Base-by-base conservation (phyloP, 2,797 vertebrate species). In the Kryptolebias ocellatus region DNA sequence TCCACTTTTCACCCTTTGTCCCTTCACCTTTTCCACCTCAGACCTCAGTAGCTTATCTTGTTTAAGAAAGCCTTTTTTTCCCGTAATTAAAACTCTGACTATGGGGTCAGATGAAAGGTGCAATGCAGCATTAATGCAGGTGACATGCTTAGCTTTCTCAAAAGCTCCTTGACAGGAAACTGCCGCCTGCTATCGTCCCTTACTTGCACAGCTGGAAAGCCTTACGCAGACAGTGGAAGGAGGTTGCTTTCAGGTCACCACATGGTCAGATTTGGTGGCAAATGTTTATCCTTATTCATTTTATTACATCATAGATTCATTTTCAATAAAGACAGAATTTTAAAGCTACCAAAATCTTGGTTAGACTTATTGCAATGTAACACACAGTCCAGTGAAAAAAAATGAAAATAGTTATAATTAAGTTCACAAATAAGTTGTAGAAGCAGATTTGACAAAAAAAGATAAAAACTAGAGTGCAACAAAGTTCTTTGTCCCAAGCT, bases 11-110 rank as follows among this genome's bases (percentile, higher is more conserved):
- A 64, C 76, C 64, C 54, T 52, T 49, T 45, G n/a, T 65, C 46
- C 58, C 45, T 24, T 57, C 44, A 66, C 74, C 61, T 53, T 50
- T 51, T 29, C 34, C 45, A 27, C 47, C 18, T 47, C 20, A 27
- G 27, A 31, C 44, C 53, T 53, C 54, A 60, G 42, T 4, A 59
- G 64, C 58, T 12, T 64, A 24, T 64, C 44, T 49, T 54, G 49
- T 70, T 63, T 29, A 42, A 58, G 42, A 11, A 59, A 69, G 24
- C 54, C 16, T 60, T 58, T 50, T 2, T 64, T 60, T 67, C 39
- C 12, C 29, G 56, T 63, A 73, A 82, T 82, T 78, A 83, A 78
- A 82, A 73, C 58, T 53, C 28, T 47, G 54, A 47, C 56, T 46
- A 67, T 66, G 60, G 51, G 55, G 37, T 52, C 49, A 63, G 18